Evolutionary conservation across 2,888 invertebrate species (phyloP).

Genomic region (Xestoiulus laeticollis): DNA sequence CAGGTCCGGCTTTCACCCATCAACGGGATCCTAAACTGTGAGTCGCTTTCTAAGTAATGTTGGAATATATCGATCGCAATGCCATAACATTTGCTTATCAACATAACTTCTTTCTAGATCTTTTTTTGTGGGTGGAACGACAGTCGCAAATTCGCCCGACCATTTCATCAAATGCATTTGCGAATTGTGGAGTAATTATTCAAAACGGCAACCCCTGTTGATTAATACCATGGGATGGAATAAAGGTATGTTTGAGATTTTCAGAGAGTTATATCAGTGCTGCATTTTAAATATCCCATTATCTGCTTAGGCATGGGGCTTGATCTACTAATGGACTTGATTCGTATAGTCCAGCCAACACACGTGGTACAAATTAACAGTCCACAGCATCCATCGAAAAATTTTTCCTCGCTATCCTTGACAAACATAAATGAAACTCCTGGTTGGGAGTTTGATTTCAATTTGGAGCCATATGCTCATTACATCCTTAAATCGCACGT

Average conservation of each 20-base stretch:
- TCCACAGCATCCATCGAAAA: background rate
- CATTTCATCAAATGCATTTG: conserved; percentile 20
- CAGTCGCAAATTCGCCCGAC: background rate
- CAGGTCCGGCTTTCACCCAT: conserved; percentile 40
- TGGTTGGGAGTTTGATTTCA: conserved; percentile 17
- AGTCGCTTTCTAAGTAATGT: background rate
- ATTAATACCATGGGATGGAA: conserved; percentile 49
- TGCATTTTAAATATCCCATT: background rate
- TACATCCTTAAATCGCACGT: background rate
- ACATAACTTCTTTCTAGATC: background rate
- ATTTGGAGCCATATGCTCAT: conserved; percentile 29
- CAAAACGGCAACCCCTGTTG: background rate
- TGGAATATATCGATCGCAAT: background rate
- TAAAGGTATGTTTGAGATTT: background rate
- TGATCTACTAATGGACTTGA: background rate
- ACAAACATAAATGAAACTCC: background rate
- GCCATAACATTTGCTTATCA: background rate
- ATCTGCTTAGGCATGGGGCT: background rate
- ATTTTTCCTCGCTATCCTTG: background rate
- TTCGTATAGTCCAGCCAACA: conserved; percentile 45
- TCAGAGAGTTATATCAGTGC: background rate
- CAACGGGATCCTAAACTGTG: background rate
- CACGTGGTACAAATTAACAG: conserved; percentile 39
- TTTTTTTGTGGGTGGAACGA: background rate
- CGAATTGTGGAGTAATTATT: background rate